A percentile compares a stretch with the other conserved stretches of the same genome.
phyloP scores from a whole-genome alignment of 2,797 vertebrate species.

The Acipenser ruthenus region DNA sequence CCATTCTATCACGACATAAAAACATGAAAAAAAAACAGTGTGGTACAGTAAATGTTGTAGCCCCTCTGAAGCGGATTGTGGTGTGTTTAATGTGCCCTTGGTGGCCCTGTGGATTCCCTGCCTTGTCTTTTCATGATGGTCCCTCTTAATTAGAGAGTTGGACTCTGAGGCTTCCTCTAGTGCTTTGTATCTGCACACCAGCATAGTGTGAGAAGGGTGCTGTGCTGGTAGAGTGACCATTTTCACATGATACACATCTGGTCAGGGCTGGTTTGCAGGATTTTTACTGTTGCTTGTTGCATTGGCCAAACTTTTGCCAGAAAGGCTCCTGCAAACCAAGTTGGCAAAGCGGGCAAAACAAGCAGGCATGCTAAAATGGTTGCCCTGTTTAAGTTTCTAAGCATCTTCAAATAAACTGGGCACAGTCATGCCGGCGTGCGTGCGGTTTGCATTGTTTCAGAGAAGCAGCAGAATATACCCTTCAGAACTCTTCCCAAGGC shows the following conservation, averaged over 20 bases:
- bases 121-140: conserved; percentile 67
- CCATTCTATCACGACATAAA: too few species aligned
- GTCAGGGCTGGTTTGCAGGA: conserved; percentile 43
- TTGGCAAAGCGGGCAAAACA: conserved; percentile 29
- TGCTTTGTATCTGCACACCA: conserved; percentile 20
- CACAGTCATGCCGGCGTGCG: conserved; percentile 3
- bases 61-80: conserved; percentile 60
- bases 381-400: not conserved
- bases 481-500: not conserved
- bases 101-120: conserved; percentile 60
- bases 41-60: conserved; percentile 2
- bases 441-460: conserved; percentile 8
- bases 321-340: conserved; percentile 57
- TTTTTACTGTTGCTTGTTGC: conserved; percentile 50
- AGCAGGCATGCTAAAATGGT: not conserved
- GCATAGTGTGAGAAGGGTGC: too few species aligned
- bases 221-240: too few species aligned
- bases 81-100: conserved; percentile 68
- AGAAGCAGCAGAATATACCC: not conserved
- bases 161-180: conserved; percentile 42
- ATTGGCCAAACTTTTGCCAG: conserved; percentile 53
- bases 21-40: too few species aligned
- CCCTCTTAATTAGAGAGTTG: conserved; percentile 69
- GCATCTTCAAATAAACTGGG: not conserved
- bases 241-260: conserved; percentile 50